Base-by-base conservation (phyloP, 2,797 vertebrate species). In the Sciurus vulgaris region DNA sequence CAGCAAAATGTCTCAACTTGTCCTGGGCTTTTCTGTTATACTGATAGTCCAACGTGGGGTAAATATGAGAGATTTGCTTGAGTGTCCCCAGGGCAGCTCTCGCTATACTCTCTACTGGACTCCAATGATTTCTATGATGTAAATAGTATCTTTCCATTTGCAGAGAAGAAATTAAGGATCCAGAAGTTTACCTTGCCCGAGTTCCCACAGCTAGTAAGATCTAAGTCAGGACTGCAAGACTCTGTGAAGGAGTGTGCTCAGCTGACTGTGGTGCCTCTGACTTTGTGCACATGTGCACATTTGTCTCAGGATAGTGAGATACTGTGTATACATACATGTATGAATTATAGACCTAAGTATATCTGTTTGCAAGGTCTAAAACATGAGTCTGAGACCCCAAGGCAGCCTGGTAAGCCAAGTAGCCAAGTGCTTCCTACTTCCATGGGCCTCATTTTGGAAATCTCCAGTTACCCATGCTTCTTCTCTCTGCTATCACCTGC, bases 271-370 rank as follows among this genome's bases (percentile, higher is more conserved):
- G 22, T 0, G 4, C 26, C 35, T 78, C 63, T 81, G 59, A n/a
- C 18, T 77, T 15, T 41, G 44, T 38, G 69, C 86, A 69, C 33
- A 9, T 1, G 15, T 20, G 8, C 2, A 30, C 78, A 3, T 28
- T 35, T 86, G 38, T 44, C 51, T 20, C 41, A 35, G 15, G 41
- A 17, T 26, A 20, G 11, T 9, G 54, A 85, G 24, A 61, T 22
- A 2, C 20, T 7, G 35, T 70, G 44, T 49, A 38, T 54, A 3
- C 5, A 30, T 18, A 35, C 7, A 6, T 0, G 1, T 8, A 4
- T 14, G n/a, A 28, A 47, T 26, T 86, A 65, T 59, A 79, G 51
- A 24, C 11, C 26, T 30, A 2, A 12, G 8, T 28, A 12, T 24
- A 4, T 35, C 5, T 5, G 7, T 56, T 20, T 47, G 41, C 47